phyloP scores from a whole-genome alignment of 2,113 vertebrate species.

The Cynocephalus volans region DNA sequence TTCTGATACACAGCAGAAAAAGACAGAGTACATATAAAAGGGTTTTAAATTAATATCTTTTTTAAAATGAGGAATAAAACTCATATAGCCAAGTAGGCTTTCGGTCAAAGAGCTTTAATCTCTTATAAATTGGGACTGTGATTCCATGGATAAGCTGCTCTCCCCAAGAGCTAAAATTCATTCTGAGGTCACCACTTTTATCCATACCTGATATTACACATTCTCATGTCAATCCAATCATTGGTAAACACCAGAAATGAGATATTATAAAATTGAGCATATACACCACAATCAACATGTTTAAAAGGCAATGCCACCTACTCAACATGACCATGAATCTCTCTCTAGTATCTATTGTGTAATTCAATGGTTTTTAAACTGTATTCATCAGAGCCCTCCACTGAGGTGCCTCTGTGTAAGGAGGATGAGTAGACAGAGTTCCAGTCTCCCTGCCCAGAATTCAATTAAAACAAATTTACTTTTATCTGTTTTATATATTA shows the following conservation, averaged over 20 bases:
- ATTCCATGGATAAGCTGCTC: neutral
- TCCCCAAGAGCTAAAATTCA: slow-evolving; percentile 3
- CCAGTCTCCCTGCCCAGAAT: slow-evolving; percentile 62
- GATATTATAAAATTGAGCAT: neutral
- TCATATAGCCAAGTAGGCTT: neutral
- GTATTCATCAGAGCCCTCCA: neutral
- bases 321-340: neutral
- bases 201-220: slow-evolving; percentile 1
- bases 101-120: slow-evolving; percentile 10
- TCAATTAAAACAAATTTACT: slow-evolving; percentile 62
- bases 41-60: neutral
- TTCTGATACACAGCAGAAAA: neutral
- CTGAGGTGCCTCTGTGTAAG: neutral
- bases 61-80: slow-evolving; percentile 42
- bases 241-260: neutral
- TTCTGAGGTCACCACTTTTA: neutral
- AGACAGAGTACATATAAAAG: neutral
- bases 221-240: slow-evolving; percentile 4
- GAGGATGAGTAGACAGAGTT: slow-evolving; percentile 39
- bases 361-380: neutral
- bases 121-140: neutral
- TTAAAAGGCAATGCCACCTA: neutral
- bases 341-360: neutral
- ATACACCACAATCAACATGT: neutral
- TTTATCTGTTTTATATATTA: slow-evolving; percentile 66